phyloP scores from a whole-genome alignment of 2,888 invertebrate genomes.

The Dolichopus griseipennis region DNA sequence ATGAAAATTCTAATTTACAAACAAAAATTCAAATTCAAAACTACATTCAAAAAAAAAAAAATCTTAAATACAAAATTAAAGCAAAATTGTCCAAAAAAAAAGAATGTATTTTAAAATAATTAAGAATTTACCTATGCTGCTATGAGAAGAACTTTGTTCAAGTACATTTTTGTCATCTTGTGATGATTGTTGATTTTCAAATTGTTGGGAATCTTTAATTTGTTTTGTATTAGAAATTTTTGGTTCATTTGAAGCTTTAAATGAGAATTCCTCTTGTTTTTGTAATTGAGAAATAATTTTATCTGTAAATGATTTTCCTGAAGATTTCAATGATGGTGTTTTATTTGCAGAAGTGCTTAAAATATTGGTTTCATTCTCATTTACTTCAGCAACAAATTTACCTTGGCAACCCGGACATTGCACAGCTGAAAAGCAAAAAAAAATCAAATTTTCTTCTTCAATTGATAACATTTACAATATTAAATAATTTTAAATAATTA shows the following conservation, averaged over 20 bases:
- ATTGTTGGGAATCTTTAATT: slow-evolving; percentile 8
- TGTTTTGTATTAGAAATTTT: neutral
- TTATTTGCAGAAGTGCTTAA: slow-evolving; percentile 28
- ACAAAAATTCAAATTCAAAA: too few relatives aligned
- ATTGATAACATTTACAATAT: neutral
- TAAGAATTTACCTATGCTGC: slow-evolving; percentile 24
- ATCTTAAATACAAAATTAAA: too few relatives aligned
- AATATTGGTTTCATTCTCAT: slow-evolving; percentile 24
- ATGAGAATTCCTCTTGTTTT: neutral
- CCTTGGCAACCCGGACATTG: slow-evolving; percentile 54
- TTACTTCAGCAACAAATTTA: slow-evolving; percentile 46
- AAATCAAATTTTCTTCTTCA: neutral
- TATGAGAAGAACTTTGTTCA: slow-evolving; percentile 22
- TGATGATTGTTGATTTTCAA: neutral
- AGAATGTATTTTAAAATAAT: too few relatives aligned
- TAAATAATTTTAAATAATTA: slow-evolving; percentile 9
- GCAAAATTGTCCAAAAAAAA: too few relatives aligned
- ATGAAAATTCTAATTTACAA: too few relatives aligned
- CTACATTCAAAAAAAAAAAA: too few relatives aligned
- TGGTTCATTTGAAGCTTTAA: neutral
- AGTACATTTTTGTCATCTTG: slow-evolving; percentile 17
- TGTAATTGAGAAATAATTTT: neutral
- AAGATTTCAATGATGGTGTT: neutral
- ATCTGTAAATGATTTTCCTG: neutral
- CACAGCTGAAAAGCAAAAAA: slow-evolving; percentile 30